A percentile compares a stretch with the other conserved stretches of the same genome.
phyloP scores from a whole-genome alignment of 2,888 invertebrate species.

The Dasysyrphus tricinctus region DNA sequence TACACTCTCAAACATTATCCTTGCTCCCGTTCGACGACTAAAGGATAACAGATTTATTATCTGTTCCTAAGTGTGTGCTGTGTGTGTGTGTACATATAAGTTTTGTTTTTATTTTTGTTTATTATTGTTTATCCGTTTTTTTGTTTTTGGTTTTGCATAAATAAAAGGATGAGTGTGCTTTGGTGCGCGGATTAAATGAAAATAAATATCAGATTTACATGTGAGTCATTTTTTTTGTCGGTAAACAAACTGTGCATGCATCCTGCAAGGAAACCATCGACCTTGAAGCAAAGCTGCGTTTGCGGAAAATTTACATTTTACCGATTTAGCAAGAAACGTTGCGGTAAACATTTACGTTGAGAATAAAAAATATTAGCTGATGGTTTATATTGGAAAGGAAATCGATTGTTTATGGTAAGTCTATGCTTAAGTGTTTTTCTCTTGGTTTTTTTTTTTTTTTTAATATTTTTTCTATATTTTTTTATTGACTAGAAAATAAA shows the following conservation, averaged over 20 bases:
- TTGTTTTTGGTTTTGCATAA: too few species aligned
- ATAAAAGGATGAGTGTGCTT: constrained; percentile 34
- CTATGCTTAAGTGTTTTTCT: constrained; percentile 5
- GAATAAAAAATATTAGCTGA: constrained; percentile 39
- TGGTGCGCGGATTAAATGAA: constrained; percentile 44
- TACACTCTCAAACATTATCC: constrained; percentile 38
- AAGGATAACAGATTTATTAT: constrained; percentile 54
- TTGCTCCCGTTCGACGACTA: constrained; percentile 13
- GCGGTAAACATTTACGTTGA: constrained; percentile 3
- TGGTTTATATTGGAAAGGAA: constrained; percentile 31
- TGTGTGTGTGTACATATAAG: neutral
- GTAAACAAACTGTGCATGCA: constrained; percentile 21
- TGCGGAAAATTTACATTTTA: constrained; percentile 26
- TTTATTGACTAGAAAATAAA: constrained; percentile 48
- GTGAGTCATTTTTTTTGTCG: constrained; percentile 11
- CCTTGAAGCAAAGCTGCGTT: constrained; percentile 40
- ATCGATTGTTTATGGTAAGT: constrained; percentile 62
- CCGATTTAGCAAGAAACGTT: constrained; percentile 18
- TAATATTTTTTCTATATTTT: constrained; percentile 17
- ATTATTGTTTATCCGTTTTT: constrained; percentile 24
- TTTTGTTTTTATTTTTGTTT: constrained; percentile 9
- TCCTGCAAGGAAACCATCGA: constrained; percentile 17
- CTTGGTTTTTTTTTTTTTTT: too few species aligned
- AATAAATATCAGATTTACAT: constrained; percentile 38
- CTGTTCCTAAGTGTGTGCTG: constrained; percentile 24